Evolutionary conservation across 1,140 invertebrate genomes (phyloP).

Genomic region (Panonychus citri): DNA sequence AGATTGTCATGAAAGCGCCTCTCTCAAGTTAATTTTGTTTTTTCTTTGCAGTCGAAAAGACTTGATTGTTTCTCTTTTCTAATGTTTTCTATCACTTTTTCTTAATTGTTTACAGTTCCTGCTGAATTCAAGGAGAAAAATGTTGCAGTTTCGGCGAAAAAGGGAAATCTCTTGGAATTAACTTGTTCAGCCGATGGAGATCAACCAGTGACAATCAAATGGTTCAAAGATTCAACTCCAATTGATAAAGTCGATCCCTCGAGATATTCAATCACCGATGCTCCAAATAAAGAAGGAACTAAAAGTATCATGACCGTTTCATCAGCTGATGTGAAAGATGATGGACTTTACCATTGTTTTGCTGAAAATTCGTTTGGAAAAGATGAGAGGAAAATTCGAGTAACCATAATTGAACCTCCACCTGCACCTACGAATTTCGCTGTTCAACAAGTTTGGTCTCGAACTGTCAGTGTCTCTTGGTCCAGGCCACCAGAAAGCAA

Average conservation of each 20-base stretch:
- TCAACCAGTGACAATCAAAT: conserved; percentile 79
- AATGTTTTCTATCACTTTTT: no score
- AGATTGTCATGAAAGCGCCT: no score
- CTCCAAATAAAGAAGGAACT: conserved; percentile 12
- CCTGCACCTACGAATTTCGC: conserved; percentile 73
- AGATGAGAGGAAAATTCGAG: conserved; percentile 67
- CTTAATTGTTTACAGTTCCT: conserved; percentile 35
- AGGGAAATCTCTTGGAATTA: conserved; percentile 67
- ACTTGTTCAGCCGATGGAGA: conserved; percentile 89
- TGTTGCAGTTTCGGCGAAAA: conserved; percentile 62
- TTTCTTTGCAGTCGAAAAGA: no score
- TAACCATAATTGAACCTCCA: conserved; percentile 79
- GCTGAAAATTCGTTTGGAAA: conserved; percentile 68
- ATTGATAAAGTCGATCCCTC: conserved; percentile 1
- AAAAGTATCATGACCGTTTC: conserved; percentile 45
- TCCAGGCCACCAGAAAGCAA: conserved; percentile 70
- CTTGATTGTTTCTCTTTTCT: no score
- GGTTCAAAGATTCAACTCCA: conserved; percentile 26
- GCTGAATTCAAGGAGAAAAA: conserved; percentile 80
- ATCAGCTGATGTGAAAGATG: conserved; percentile 60
- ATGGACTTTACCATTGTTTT: conserved; percentile 61
- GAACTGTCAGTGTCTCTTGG: conserved; percentile 73
- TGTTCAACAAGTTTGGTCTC: conserved; percentile 70
- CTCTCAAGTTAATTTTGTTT: no score
- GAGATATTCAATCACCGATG: conserved; percentile 17